Base-by-base conservation (phyloP, 2,113 vertebrate species). In the Paramormyrops kingsleyae region DNA sequence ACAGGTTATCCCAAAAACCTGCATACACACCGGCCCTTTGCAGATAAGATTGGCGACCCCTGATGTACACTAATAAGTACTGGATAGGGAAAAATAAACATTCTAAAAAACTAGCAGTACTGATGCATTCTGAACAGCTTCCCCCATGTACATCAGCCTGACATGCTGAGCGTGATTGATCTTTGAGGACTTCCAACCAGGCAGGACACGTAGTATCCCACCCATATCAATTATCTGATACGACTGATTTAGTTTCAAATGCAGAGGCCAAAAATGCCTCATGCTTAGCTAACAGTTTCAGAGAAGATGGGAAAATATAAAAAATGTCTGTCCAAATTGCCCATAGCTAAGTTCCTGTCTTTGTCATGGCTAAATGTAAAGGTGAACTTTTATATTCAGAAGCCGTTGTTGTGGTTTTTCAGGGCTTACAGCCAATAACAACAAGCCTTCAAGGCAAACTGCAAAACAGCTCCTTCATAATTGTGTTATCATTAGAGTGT, bases 381-480 rank as follows among this genome's bases (percentile, higher is more conserved):
- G 74, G 15, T 35, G 74, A 80, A 19, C 35, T 42, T 42, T 42
- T 17, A 80, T 88, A 83, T 19, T 53, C 15, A 42, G 31, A 89
- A n/a, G 13, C 27, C 27, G 31, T 52, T 27, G 74, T 46, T 83
- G 27, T 89, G 77, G 24, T 56, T 31, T 15, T 35, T 44, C 10
- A 62, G 52, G 89, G 89, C 52, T 39, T 7, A 35, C 35, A 62
- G 89, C 80, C 89, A 89, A 46, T 19, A 35, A 24, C 8, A 62
- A 62, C 21, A 62, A n/a, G 7, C 80, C 89, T 85, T 27, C 12
- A 56, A 85, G 89, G n/a, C 47, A 87, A 87, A 87, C 84, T 86
- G 84, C 74, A 84, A 44, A 89, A 89, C 80, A 31, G 74, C 70
- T 53, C 49, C 53, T 62, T 21, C n/a, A 24, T 85, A 89, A 85